These are phyloP conservation scores for Saimiri boliviensis DNA, from an alignment of 2,113 vertebrate genomes.

Conservation along the genomic window DNA sequence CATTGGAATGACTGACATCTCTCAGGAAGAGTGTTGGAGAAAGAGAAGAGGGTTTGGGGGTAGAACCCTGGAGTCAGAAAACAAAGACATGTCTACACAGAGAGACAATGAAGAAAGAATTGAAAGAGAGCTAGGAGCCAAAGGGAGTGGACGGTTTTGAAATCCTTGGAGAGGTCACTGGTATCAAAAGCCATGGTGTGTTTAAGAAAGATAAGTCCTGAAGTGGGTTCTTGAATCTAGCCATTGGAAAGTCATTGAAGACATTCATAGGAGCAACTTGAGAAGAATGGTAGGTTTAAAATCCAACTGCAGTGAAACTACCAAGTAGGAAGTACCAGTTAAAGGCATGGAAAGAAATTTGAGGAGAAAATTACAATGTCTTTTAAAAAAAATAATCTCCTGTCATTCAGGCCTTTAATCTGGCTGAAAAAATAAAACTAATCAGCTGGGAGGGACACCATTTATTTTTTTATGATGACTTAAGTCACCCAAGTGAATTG, in stretches of 20 bases:
- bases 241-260: background rate
- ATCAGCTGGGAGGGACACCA: background rate
- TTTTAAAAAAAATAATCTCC: background rate
- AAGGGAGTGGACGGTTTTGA: background rate
- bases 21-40: background rate
- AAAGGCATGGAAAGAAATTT: background rate
- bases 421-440: background rate
- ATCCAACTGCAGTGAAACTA: constrained; percentile 19
- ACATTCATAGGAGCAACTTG: background rate
- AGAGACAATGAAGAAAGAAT: background rate
- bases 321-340: background rate
- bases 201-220: background rate
- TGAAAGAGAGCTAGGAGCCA: background rate
- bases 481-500: background rate
- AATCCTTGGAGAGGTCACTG: background rate
- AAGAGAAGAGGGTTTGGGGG: background rate
- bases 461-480: background rate
- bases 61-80: background rate
- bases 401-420: background rate
- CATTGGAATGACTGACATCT: background rate
- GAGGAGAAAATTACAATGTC: background rate
- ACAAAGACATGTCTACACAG: background rate
- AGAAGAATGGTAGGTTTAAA: background rate
- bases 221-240: background rate
- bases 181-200: background rate